A percentile compares a stretch with the other conserved stretches of the same genome.
phyloP scores from a whole-genome alignment of 2,888 invertebrate species.

The Schizotus pectinicornis region DNA sequence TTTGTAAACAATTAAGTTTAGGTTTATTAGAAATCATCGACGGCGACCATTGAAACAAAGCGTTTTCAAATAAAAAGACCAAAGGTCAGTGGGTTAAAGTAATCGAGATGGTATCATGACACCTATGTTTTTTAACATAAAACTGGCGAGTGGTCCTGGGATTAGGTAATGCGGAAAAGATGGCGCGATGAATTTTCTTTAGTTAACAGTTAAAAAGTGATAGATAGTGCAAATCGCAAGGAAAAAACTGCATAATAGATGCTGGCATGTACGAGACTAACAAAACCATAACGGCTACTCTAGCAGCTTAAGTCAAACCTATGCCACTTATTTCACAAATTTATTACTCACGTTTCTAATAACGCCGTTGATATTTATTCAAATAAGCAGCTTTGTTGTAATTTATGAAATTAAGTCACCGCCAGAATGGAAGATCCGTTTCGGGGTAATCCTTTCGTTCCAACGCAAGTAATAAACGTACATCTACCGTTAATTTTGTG shows the following conservation, averaged over 20 bases:
- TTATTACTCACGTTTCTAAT: constrained; percentile 17
- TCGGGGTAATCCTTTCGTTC: background rate
- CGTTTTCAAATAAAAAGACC: constrained; percentile 25
- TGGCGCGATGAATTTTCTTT: too few relatives aligned
- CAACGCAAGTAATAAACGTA: constrained; percentile 6
- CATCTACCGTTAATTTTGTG: constrained; percentile 23
- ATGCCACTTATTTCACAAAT: constrained; percentile 23
- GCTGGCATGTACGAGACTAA: background rate
- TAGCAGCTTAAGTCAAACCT: constrained; percentile 6
- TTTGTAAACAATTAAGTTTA: constrained; percentile 19
- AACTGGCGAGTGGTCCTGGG: too few relatives aligned
- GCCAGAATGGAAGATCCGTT: too few relatives aligned
- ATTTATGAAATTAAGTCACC: constrained; percentile 17
- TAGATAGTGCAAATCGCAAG: too few relatives aligned
- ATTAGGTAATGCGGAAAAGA: too few relatives aligned
- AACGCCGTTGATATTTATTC: constrained; percentile 17
- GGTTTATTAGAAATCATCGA: constrained; percentile 22
- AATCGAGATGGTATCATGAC: constrained; percentile 22
- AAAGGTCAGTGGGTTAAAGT: constrained; percentile 31
- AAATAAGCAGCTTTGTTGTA: constrained; percentile 3
- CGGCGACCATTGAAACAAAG: constrained; percentile 17
- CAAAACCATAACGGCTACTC: background rate
- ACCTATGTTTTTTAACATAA: constrained; percentile 17
- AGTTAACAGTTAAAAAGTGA: too few relatives aligned
- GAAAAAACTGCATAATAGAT: too few relatives aligned